A percentile compares a stretch with the other conserved stretches of the same genome.
These are phyloP conservation scores for Microplitis mediator DNA, from an alignment of 1,140 invertebrate species.

Conservation along the genomic window DNA sequence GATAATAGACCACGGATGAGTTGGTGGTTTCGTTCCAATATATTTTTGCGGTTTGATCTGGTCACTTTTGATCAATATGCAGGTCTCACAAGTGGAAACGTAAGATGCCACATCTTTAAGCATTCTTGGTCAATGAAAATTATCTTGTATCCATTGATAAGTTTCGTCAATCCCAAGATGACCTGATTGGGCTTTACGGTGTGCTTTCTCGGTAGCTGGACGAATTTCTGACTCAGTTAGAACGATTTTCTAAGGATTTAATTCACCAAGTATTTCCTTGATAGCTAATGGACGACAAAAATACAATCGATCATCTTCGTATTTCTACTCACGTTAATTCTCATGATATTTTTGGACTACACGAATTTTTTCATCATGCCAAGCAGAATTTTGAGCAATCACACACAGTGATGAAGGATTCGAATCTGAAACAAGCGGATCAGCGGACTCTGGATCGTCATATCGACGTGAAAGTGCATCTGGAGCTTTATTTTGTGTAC, in stretches of 20 bases:
- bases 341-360: background rate
- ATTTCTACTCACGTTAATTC: background rate
- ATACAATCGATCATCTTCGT: background rate
- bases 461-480: background rate
- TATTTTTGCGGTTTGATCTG: background rate
- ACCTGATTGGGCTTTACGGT: background rate
- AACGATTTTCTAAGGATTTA: background rate
- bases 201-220: background rate
- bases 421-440: too few relatives aligned
- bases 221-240: background rate
- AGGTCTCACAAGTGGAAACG: background rate
- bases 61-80: background rate
- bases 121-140: background rate
- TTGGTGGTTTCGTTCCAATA: background rate
- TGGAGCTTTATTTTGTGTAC: background rate
- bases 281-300: background rate
- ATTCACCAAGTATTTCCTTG: too few relatives aligned
- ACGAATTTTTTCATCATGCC: too few relatives aligned
- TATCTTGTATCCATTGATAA: background rate
- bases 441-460: too few relatives aligned
- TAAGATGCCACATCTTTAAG: background rate
- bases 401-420: too few relatives aligned
- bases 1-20: background rate
- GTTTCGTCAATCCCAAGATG: background rate
- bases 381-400: too few relatives aligned